A percentile compares a stretch with the other conserved stretches of the same genome.
phyloP scores from a whole-genome alignment of 2,797 vertebrate species.

The Siniperca obscura region DNA sequence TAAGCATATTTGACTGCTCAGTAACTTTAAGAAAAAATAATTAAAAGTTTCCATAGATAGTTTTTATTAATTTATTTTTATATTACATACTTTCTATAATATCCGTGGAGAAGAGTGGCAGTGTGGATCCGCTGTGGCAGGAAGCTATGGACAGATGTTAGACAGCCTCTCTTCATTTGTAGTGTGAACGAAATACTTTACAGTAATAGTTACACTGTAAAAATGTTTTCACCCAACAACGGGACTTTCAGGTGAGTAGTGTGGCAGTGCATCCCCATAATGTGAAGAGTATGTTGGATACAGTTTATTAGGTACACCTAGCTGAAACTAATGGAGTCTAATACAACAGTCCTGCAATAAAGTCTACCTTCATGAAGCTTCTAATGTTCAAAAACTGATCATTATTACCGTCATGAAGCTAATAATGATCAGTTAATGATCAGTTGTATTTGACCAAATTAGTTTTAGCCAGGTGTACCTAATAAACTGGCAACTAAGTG shows the following conservation, averaged over 20 bases:
- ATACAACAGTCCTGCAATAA: background rate
- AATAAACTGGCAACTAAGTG: background rate
- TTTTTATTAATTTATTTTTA: background rate
- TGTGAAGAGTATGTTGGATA: too few relatives aligned
- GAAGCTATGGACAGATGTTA: background rate
- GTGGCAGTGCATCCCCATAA: too few relatives aligned
- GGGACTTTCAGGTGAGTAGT: too few relatives aligned
- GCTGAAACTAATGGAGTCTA: background rate
- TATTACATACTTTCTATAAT: background rate
- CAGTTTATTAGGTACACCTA: too few relatives aligned
- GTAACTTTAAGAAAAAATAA: background rate
- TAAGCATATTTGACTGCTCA: background rate
- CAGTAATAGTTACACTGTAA: too few relatives aligned
- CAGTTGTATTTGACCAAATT: background rate
- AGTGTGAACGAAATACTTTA: too few relatives aligned
- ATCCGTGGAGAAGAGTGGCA: background rate
- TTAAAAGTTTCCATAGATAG: background rate
- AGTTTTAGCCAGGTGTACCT: background rate
- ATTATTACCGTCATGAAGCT: too few relatives aligned
- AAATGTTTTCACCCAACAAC: too few relatives aligned
- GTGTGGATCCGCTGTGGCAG: background rate
- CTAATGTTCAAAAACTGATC: too few relatives aligned
- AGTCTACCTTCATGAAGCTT: too few relatives aligned
- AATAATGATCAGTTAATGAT: too few relatives aligned
- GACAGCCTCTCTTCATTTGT: background rate